Evolutionary conservation across 2,113 vertebrate genomes (phyloP).

Genomic region (Hippocampus abdominalis): DNA sequence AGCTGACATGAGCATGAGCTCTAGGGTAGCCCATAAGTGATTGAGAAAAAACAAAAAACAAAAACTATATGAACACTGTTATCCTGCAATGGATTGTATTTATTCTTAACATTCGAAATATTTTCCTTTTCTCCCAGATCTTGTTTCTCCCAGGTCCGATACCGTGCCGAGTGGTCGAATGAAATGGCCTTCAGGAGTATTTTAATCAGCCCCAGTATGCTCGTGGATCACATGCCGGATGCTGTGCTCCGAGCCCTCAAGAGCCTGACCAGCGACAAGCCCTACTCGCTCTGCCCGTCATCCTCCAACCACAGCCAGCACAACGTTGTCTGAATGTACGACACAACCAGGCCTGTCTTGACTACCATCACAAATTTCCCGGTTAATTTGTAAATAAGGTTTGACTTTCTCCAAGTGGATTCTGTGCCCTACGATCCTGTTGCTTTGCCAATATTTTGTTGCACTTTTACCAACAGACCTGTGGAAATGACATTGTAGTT

Average conservation of each 20-base stretch:
- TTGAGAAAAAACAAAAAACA: too few species aligned
- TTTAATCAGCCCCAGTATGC: constrained; percentile 91
- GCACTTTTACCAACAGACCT: not conserved
- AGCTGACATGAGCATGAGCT: too few species aligned
- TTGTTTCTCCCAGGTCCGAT: constrained; percentile 80
- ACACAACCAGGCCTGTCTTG: not conserved
- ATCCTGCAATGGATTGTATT: too few species aligned
- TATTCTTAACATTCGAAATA: not conserved
- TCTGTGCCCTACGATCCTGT: not conserved
- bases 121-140: constrained; percentile 62
- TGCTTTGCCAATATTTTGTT: not conserved
- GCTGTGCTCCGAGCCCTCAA: constrained; percentile 78
- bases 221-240: constrained; percentile 92
- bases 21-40: too few species aligned
- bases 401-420: not conserved
- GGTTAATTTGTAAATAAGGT: not conserved
- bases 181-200: constrained; percentile 82
- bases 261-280: constrained; percentile 70
- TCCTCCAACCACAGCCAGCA: constrained; percentile 60
- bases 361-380: constrained; percentile 1
- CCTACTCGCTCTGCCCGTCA: constrained; percentile 75
- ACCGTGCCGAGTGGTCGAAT: constrained; percentile 79
- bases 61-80: too few species aligned
- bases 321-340: constrained; percentile 56
- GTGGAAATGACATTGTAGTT: constrained; percentile 16